phyloP scores from a whole-genome alignment of 2,797 vertebrate species.

The Loriculus beryllinus region DNA sequence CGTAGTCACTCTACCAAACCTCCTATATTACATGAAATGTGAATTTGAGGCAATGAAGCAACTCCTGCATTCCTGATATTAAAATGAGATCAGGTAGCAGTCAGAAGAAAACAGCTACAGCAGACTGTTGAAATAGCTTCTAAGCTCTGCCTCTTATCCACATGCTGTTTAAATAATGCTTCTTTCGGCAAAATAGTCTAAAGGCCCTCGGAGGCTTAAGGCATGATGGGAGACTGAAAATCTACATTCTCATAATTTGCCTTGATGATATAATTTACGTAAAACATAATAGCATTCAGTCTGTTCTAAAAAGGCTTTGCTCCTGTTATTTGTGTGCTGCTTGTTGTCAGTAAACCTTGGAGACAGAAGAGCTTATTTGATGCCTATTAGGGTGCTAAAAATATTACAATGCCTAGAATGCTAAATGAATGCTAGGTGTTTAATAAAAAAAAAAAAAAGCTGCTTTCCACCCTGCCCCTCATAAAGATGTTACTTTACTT shows the following conservation, averaged over 20 bases:
- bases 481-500: not conserved
- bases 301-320: not conserved
- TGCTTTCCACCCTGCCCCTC: not conserved
- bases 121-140: not conserved
- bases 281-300: not conserved
- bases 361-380: not conserved
- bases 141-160: not conserved
- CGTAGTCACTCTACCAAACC: not conserved
- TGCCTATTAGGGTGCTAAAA: not conserved
- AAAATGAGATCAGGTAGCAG: slow-evolving; percentile 1
- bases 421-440: not conserved
- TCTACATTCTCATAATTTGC: not conserved
- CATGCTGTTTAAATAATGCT: not conserved
- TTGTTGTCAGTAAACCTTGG: not conserved
- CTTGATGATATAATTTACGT: not conserved
- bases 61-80: not conserved
- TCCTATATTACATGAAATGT: not conserved
- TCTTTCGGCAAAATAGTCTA: not conserved
- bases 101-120: not conserved
- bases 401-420: not conserved
- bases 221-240: not conserved
- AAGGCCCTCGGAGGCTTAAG: not conserved
- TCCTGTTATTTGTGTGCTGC: not conserved
- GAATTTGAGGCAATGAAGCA: not conserved
- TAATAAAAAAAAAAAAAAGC: not conserved